Evolutionary conservation across 2,888 invertebrate species (phyloP).

Genomic region (Melitaea athalia): DNA sequence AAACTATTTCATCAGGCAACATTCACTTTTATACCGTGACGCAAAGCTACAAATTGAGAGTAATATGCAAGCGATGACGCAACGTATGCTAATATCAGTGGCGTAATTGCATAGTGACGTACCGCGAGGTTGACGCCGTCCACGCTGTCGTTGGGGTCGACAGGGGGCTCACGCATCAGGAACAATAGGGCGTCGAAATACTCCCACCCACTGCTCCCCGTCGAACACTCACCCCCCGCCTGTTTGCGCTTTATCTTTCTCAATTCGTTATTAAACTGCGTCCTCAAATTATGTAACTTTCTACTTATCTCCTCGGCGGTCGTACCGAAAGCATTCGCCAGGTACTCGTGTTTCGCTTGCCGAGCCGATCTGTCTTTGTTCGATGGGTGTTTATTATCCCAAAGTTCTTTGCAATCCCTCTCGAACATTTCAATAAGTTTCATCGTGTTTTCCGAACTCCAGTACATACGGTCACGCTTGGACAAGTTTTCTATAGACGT

Average conservation of each 20-base stretch:
- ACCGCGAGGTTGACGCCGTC: conserved; percentile 73
- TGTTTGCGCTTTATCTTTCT: conserved; percentile 68
- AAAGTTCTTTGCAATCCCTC: conserved; percentile 66
- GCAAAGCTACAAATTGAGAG: conserved; percentile 2
- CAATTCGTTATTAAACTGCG: conserved; percentile 72
- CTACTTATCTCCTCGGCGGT: conserved; percentile 68
- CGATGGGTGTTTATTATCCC: conserved; percentile 64
- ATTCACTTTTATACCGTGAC: conserved; percentile 8
- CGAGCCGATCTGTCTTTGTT: conserved; percentile 60
- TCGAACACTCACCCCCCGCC: conserved; percentile 41
- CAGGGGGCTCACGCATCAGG: conserved; percentile 54
- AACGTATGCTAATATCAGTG: conserved; percentile 14
- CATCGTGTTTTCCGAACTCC: conserved; percentile 67
- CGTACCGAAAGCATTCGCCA: conserved; percentile 66
- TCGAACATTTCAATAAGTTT: conserved; percentile 65
- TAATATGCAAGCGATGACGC: conserved; percentile 5
- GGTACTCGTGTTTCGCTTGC: conserved; percentile 58
- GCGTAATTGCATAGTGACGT: conserved; percentile 38
- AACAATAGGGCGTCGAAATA: conserved; percentile 72
- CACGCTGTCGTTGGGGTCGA: conserved; percentile 55
- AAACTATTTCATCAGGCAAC: conserved; percentile 2
- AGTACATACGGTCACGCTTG: conserved; percentile 50
- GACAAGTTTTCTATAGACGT: conserved; percentile 28
- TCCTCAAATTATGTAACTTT: conserved; percentile 72
- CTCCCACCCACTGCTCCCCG: conserved; percentile 67